phyloP scores from a whole-genome alignment of 2,797 vertebrate genomes.

The Pampus argenteus region DNA sequence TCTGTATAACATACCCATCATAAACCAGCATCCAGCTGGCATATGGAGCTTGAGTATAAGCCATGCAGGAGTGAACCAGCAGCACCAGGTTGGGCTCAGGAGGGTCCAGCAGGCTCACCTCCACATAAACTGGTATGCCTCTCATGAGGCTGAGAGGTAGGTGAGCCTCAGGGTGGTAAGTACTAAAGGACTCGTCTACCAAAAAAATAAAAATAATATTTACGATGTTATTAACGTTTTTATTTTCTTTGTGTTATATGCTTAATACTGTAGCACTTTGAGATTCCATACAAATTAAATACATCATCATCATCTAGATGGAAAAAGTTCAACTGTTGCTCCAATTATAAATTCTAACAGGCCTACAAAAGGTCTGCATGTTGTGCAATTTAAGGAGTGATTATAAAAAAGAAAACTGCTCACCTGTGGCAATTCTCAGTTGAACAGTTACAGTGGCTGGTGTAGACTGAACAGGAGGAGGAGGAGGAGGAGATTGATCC shows the following conservation, averaged over 20 bases:
- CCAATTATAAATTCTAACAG: too few relatives aligned
- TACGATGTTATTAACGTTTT: too few relatives aligned
- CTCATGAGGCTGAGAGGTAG: slow-evolving; percentile 57
- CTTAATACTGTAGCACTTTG: too few relatives aligned
- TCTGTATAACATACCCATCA: slow-evolving; percentile 58
- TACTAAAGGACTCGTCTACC: slow-evolving; percentile 65
- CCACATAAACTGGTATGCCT: slow-evolving; percentile 57
- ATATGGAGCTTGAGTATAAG: slow-evolving; percentile 51
- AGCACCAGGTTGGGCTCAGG: slow-evolving; percentile 53
- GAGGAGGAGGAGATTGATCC: too few relatives aligned
- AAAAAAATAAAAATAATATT: too few relatives aligned
- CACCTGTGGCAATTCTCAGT: slow-evolving; percentile 69
- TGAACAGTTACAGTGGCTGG: slow-evolving; percentile 30
- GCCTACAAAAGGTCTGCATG: too few relatives aligned
- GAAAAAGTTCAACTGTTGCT: too few relatives aligned
- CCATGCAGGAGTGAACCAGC: slow-evolving; percentile 75
- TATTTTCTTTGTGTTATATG: too few relatives aligned
- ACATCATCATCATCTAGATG: too few relatives aligned
- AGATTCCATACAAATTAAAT: too few relatives aligned
- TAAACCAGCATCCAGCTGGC: slow-evolving; percentile 63
- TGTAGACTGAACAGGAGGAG: slow-evolving; percentile 15
- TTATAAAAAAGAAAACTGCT: not conserved
- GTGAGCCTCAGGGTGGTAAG: slow-evolving; percentile 63
- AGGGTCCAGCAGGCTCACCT: slow-evolving; percentile 62
- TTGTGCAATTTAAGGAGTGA: slow-evolving; percentile 3